Evolutionary conservation across 2,113 vertebrate genomes (phyloP), one percentile per base, ranked within the genome.

Genomic region (Pseudorhombus dupliciocellatus): DNA sequence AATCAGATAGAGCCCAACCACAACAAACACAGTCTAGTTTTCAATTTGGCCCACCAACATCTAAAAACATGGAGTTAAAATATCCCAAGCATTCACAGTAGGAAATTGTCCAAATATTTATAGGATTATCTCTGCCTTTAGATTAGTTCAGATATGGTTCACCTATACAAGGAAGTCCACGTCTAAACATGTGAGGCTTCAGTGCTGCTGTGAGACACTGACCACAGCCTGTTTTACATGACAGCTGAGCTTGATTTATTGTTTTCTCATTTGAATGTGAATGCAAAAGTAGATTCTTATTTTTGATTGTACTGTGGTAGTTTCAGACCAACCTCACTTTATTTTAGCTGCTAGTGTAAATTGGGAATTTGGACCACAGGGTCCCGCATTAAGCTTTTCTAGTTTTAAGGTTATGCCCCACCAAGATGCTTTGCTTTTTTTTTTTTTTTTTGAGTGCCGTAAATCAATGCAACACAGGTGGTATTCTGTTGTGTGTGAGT

Each of bases 401-500:
- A 72, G 44, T 75, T 70, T 79, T 75, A 51, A 80, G 77, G 57
- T 72, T 81, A 72, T 74, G 52, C 70, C 81, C 82, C 79, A 77
- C 21, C 80, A 90, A 85, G 85, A 86, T 87, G 7, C 59, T 83
- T 87, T 78, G 62, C 73, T 82, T 80, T 15, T 72, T 73, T 56
- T 42, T 83, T 82, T 87, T 55, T 9, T 70, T 77, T 54, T 85
- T 58, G 83, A 93, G 88, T 93, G 83, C 87, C 79, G 24, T 91
- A 79, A 88, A 79, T 90, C 72, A 89, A 84, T 90, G 84, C 85
- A 85, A 79, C 90, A 91, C 89, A 94, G 93, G 92, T 94, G 93
- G 93, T 94, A 92, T 95, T 87, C 92, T 94, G 84, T 93, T 94
- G 90, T 95, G 92, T 95, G 92, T 94, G 91, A 94, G 90, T 94